phyloP scores from a whole-genome alignment of 2,113 vertebrate genomes.

The Isichthys henryi region DNA sequence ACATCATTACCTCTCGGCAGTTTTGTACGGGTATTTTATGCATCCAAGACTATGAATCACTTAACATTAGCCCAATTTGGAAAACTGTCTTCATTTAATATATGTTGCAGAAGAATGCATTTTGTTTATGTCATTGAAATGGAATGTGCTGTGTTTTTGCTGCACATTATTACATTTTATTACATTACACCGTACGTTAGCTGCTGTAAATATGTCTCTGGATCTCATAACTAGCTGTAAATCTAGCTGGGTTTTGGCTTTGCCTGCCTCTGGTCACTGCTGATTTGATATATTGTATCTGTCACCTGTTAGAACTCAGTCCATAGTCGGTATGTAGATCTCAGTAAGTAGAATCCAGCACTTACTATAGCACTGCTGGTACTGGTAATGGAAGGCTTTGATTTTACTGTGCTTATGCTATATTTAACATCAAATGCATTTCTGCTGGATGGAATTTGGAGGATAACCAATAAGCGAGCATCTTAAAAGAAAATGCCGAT shows the following conservation, averaged over 20 bases:
- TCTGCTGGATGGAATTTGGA: neutral
- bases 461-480: neutral
- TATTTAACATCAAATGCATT: neutral
- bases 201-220: slow-evolving; percentile 1
- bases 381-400: neutral
- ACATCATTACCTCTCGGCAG: neutral
- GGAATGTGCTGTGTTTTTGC: neutral
- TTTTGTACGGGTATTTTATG: neutral
- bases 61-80: neutral
- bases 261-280: neutral
- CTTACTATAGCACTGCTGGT: neutral
- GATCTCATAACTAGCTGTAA: neutral
- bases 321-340: neutral
- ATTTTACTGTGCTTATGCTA: neutral
- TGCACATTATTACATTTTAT: neutral
- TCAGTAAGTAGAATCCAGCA: neutral
- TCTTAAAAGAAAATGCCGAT: neutral
- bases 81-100: slow-evolving; percentile 5
- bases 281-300: neutral
- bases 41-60: neutral
- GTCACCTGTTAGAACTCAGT: neutral
- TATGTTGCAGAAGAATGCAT: neutral
- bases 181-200: neutral
- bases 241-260: neutral
- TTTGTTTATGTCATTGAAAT: neutral